phyloP scores from a whole-genome alignment of 2,888 invertebrate species.

The Cetonia aurata region DNA sequence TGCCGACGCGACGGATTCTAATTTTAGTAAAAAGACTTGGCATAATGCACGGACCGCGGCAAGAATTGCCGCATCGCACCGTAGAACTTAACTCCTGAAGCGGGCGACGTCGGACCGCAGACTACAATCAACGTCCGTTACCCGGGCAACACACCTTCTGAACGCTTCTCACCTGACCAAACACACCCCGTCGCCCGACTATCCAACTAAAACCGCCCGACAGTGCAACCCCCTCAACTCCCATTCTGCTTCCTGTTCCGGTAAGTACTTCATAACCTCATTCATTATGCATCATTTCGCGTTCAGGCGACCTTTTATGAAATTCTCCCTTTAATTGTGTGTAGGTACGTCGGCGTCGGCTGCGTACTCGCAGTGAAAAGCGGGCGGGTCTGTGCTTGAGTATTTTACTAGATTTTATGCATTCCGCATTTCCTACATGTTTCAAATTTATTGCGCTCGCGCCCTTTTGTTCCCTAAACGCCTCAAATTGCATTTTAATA shows the following conservation, averaged over 20 bases:
- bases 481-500: constrained; percentile 37
- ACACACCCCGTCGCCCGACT: constrained; percentile 42
- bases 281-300: constrained; percentile 58
- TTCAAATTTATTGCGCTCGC: constrained; percentile 39
- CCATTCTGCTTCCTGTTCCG: constrained; percentile 55
- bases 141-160: constrained; percentile 56
- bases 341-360: constrained; percentile 49
- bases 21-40: constrained; percentile 4
- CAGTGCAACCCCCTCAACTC: constrained; percentile 1
- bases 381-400: constrained; percentile 9
- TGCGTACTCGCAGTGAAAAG: constrained; percentile 16
- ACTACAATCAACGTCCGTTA: constrained; percentile 56
- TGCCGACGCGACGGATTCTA: constrained; percentile 8
- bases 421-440: constrained; percentile 31
- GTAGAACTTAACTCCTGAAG: constrained; percentile 2
- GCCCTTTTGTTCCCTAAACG: constrained; percentile 47
- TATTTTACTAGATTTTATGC: constrained; percentile 33
- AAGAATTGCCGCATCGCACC: too few relatives aligned
- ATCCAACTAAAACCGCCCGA: background rate
- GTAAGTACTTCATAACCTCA: constrained; percentile 57
- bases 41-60: constrained; percentile 1
- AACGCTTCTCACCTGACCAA: constrained; percentile 58
- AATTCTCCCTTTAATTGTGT: constrained; percentile 55
- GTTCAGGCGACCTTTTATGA: constrained; percentile 56
- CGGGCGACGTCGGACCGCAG: constrained; percentile 54